Conservation (phyloP, 1,140 invertebrate genomes). For the Drosophila santomea region DNA sequence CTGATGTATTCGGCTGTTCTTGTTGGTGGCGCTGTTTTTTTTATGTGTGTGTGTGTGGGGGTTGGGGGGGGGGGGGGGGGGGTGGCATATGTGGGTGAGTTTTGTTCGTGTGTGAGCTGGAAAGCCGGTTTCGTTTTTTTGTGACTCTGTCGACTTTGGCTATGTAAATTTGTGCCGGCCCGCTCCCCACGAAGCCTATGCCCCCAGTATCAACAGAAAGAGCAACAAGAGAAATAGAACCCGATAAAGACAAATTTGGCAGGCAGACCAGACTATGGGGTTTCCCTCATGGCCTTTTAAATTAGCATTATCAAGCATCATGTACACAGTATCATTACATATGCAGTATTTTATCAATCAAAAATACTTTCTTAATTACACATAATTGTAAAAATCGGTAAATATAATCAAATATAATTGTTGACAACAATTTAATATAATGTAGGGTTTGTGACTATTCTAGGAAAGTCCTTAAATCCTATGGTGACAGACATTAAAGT, state of each 20-base stretch:
- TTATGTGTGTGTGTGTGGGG: conserved; percentile 16
- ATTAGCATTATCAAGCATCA: not conserved
- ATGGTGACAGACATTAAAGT: too few species aligned
- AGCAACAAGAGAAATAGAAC: conserved; percentile 55
- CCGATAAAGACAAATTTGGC: conserved; percentile 64
- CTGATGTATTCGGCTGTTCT: conserved; percentile 37
- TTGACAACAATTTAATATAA: too few species aligned
- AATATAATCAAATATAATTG: too few species aligned
- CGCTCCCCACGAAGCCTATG: conserved; percentile 40
- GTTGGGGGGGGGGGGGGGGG: too few species aligned
- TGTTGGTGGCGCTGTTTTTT: conserved; percentile 57
- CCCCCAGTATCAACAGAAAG: conserved; percentile 29
- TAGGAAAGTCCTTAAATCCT: too few species aligned
- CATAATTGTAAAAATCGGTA: too few species aligned
- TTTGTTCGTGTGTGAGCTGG: conserved; percentile 40
- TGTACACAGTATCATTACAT: not conserved
- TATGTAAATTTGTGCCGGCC: conserved; percentile 62
- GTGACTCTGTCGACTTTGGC: conserved; percentile 53
- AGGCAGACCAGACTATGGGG: conserved; percentile 25
- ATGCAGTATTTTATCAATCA: not conserved
- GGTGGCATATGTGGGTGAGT: conserved; percentile 75
- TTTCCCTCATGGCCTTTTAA: conserved; percentile 48
- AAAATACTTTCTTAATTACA: not conserved
- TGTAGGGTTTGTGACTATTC: too few species aligned
- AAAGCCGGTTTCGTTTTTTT: conserved; percentile 65